Base-by-base conservation (phyloP, 1,140 invertebrate genomes). In the Drosophila serrata region DNA sequence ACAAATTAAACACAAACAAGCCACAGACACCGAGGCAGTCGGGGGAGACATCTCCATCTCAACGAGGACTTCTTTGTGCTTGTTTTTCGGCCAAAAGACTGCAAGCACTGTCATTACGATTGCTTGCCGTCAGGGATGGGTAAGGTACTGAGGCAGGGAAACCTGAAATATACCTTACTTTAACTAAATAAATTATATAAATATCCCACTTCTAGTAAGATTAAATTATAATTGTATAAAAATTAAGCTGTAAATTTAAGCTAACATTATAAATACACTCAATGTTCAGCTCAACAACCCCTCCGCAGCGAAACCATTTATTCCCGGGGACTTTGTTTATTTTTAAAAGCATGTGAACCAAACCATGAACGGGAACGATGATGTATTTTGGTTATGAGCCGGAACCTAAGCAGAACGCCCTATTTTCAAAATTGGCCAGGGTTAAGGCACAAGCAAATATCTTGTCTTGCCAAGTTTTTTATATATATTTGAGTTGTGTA, bases 1-100 rank as follows among this genome's bases (percentile, higher is more conserved):
- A 39, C 85, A 88, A 90, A 88, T 88, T 74, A 80, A 88, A 88
- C 84, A 84, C 84, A 88, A 90, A 88, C 69, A 79, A 81, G 37
- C 51, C 45, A 48, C 24, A 49, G 40, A 78, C 64, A 51, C 39
- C 37, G 40, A 24, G 27, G 27, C 42, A 49, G 42, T 6, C 35
- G 7, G 3, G 42, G 31, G 40, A 67, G 6, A 12, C 22, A 24
- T 33, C 40, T 35, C 11, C n/a, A 9, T 24, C 24, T 24, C 24
- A 13, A 27, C 22, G n/a, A 59, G 15, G 22, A 59, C 29, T 43
- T 39, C 15, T 65, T 39, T 70, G 39, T 31, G 46, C 65, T 37
- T 39, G 48, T 39, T 12, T 69, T 70, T 70, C 24, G 65, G 37
- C 49, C 49, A 70, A 46, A 70, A 45, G 49, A 70, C 39, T 48